Evolutionary conservation across 2,888 invertebrate species (phyloP).

Genomic region (Andrena bicolor): DNA sequence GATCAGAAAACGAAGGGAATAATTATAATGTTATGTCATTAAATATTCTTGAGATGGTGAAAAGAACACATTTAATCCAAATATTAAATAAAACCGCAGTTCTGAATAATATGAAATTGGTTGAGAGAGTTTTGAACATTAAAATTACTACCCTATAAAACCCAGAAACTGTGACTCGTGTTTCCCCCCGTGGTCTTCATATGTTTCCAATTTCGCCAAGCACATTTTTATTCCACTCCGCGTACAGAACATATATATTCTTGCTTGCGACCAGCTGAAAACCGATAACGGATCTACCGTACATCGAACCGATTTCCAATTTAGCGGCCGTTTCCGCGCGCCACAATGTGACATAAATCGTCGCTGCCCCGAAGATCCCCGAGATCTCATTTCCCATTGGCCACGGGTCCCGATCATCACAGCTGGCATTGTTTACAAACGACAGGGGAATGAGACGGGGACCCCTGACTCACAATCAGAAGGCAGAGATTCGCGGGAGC

Average conservation of each 20-base stretch:
- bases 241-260: background rate
- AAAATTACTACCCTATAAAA: too few species aligned
- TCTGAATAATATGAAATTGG: too few species aligned
- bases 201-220: too few species aligned
- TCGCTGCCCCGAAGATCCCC: background rate
- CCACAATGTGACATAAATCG: conserved; percentile 30
- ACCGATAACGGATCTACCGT: conserved; percentile 4
- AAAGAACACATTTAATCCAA: too few species aligned
- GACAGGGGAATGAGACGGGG: conserved; percentile 22
- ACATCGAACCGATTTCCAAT: conserved; percentile 16
- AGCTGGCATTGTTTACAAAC: conserved; percentile 38
- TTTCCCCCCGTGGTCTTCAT: too few species aligned
- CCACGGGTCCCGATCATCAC: conserved; percentile 1
- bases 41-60: too few species aligned
- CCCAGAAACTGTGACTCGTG: too few species aligned
- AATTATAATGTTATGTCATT: too few species aligned
- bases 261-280: background rate
- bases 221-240: background rate
- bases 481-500: conserved; percentile 27
- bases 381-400: conserved; percentile 37
- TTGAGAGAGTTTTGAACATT: too few species aligned
- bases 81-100: too few species aligned
- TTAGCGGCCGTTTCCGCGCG: conserved; percentile 8
- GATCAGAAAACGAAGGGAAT: too few species aligned
- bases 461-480: too few species aligned